phyloP scores from a whole-genome alignment of 2,113 vertebrate species.

The Furnarius figulus region DNA sequence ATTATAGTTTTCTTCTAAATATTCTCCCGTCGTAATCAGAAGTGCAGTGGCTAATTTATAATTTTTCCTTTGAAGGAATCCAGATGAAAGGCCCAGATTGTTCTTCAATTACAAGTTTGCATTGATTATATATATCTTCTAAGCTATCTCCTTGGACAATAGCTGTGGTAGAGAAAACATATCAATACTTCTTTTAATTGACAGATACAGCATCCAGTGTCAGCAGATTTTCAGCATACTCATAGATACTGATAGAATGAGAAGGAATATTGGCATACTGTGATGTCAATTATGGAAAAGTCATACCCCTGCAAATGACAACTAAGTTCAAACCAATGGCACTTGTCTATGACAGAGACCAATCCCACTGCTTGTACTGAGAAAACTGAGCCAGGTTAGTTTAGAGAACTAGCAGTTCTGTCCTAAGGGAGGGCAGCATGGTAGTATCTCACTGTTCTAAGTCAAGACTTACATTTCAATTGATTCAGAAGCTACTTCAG shows the following conservation, averaged over 20 bases:
- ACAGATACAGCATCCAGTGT: not conserved
- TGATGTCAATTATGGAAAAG: not conserved
- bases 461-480: not conserved
- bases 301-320: not conserved
- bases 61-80: constrained; percentile 98
- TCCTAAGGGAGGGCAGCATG: not conserved
- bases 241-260: not conserved
- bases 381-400: not conserved
- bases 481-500: not conserved
- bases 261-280: not conserved
- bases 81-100: constrained; percentile 98
- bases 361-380: not conserved
- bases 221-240: not conserved
- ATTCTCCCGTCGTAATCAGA: constrained; percentile 80
- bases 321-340: not conserved
- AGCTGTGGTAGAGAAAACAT: constrained; percentile 77
- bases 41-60: constrained; percentile 86
- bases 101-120: constrained; percentile 98
- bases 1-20: constrained; percentile 89
- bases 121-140: constrained; percentile 98
- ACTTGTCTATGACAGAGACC: not conserved
- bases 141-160: constrained; percentile 97
- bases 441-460: not conserved
- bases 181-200: constrained; percentile 18
- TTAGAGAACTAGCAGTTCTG: not conserved